A percentile compares a stretch with the other conserved stretches of the same genome.
phyloP scores from a whole-genome alignment of 2,888 invertebrate genomes.

The Eristalinus aeneus region DNA sequence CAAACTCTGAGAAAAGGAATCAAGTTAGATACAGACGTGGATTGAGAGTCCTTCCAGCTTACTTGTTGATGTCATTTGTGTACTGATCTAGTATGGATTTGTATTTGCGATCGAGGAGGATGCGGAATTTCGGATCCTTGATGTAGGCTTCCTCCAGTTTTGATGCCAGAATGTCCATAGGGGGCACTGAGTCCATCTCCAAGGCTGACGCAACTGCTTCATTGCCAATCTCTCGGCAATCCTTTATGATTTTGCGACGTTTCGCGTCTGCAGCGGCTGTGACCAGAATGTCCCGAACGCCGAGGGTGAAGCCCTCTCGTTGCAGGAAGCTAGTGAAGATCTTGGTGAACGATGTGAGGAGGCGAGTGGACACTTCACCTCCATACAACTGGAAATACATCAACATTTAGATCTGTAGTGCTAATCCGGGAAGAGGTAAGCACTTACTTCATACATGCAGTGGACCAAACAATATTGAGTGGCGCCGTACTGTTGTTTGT shows the following conservation, averaged over 20 bases:
- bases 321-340: constrained; percentile 95
- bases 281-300: constrained; percentile 96
- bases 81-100: constrained; percentile 90
- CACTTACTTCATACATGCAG: constrained; percentile 90
- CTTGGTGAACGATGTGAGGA: constrained; percentile 95
- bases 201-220: constrained; percentile 86
- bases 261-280: constrained; percentile 86
- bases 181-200: constrained; percentile 84
- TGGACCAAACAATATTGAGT: constrained; percentile 97
- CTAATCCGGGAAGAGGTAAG: background rate
- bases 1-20: constrained; percentile 83
- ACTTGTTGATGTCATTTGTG: constrained; percentile 95
- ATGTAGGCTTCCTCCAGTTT: constrained; percentile 87
- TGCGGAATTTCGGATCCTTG: constrained; percentile 88
- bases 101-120: constrained; percentile 91
- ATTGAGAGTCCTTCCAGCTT: constrained; percentile 63
- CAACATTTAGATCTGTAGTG: background rate
- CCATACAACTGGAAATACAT: constrained; percentile 88
- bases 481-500: constrained; percentile 98
- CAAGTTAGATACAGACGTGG: background rate
- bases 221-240: constrained; percentile 85
- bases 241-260: constrained; percentile 86
- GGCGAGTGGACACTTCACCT: constrained; percentile 88
- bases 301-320: constrained; percentile 95
- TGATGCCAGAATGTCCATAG: constrained; percentile 83